These are phyloP conservation scores for Isichthys henryi DNA, from an alignment of 2,113 vertebrate species.

Conservation along the genomic window DNA sequence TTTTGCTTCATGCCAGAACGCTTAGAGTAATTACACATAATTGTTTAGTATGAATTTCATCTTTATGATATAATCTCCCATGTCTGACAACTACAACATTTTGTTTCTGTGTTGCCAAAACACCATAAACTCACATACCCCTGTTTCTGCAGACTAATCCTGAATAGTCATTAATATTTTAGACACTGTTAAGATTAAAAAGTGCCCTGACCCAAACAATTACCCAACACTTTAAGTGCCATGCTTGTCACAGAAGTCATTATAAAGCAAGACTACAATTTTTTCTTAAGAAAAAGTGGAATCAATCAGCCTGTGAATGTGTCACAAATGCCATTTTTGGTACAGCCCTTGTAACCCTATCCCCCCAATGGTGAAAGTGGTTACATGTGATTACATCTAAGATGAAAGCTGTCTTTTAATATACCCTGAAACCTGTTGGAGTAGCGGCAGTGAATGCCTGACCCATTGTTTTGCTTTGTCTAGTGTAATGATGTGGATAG, in stretches of 20 bases:
- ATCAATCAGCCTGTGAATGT: neutral
- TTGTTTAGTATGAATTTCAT: conserved; percentile 45
- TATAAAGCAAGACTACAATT: conserved; percentile 21
- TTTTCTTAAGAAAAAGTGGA: conserved; percentile 7
- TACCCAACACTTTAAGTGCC: conserved; percentile 15
- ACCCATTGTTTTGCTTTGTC: neutral
- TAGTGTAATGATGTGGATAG: neutral
- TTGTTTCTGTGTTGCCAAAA: conserved; percentile 47
- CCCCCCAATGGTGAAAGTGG: conserved; percentile 27
- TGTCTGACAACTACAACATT: conserved; percentile 45
- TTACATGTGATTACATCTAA: conserved; percentile 36
- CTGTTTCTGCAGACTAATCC: conserved; percentile 21
- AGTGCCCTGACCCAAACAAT: conserved; percentile 23
- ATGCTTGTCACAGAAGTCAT: conserved; percentile 23
- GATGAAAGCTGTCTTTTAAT: conserved; percentile 32
- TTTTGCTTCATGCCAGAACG: conserved; percentile 32
- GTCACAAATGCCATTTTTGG: conserved; percentile 16
- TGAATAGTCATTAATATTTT: conserved; percentile 25
- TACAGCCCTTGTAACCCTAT: conserved; percentile 23
- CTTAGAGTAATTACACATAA: conserved; percentile 47
- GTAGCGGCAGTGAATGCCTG: neutral
- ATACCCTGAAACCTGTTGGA: conserved; percentile 20
- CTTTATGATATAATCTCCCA: conserved; percentile 52
- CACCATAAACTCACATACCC: conserved; percentile 41
- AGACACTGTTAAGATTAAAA: conserved; percentile 33